Percentiles rank a stretch among this genome's conserved stretches.
These are phyloP conservation scores for Anisognathus igniventris DNA, from an alignment of 2,797 vertebrate genomes.

Conservation along the genomic window DNA sequence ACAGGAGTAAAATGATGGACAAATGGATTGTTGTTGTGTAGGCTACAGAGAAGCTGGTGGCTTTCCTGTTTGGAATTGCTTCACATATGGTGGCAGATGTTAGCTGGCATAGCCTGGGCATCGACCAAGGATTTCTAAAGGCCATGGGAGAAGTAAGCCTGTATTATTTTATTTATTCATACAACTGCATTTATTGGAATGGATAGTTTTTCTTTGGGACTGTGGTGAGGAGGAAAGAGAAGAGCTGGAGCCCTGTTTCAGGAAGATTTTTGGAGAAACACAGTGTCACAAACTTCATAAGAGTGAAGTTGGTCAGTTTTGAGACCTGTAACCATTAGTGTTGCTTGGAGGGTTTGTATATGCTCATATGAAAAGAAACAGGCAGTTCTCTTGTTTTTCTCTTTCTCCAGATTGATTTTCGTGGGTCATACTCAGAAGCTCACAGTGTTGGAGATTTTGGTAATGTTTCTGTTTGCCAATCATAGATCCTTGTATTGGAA, in stretches of 20 bases:
- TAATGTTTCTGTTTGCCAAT: slow-evolving; percentile 52
- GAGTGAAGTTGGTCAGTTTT: neutral
- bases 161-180: neutral
- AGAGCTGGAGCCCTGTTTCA: neutral
- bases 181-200: neutral
- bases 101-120: slow-evolving; percentile 78
- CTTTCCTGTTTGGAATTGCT: slow-evolving; percentile 77
- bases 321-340: neutral
- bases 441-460: slow-evolving; percentile 76
- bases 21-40: slow-evolving; percentile 31
- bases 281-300: neutral
- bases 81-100: slow-evolving; percentile 80
- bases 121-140: slow-evolving; percentile 77
- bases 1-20: neutral
- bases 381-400: neutral
- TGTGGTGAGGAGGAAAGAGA: neutral
- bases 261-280: neutral
- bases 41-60: slow-evolving; percentile 78
- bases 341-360: neutral
- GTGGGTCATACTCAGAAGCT: slow-evolving; percentile 72
- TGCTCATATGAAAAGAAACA: neutral
- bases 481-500: neutral
- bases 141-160: slow-evolving; percentile 77
- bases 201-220: neutral
- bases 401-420: slow-evolving; percentile 75